Base-by-base conservation (phyloP, 2,113 vertebrate species). In the Chlorodrepanis virens region DNA sequence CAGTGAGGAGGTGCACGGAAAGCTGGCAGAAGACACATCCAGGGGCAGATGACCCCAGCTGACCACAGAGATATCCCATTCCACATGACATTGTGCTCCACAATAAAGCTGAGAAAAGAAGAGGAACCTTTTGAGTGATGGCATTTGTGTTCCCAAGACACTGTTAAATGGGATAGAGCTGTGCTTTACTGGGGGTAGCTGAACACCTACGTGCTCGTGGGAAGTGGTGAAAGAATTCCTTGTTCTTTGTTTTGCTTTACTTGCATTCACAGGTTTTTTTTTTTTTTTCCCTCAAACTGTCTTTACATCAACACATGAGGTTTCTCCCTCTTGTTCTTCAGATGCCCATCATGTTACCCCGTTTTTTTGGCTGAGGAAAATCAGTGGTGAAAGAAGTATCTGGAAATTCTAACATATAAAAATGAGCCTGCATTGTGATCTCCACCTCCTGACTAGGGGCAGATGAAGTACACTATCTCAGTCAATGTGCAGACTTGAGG, bases 31-130 rank as follows among this genome's bases (percentile, higher is more conserved):
- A 20, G 13, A 21, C 11, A 17, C 5, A 67, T 28, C 15, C 13
- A 65, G 5, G 8, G 7, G 14, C 59, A 72, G 50, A 29, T 56
- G 25, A 31, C 21, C 9, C 14, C 8, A 39, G 7, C 2, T 60
- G 45, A 53, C 47, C 12, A 45, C 23, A 75, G 29, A 68, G 9
- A 25, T 53, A 40, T 18, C 39, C 11, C 45, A 24, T 39, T 45
- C 28, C 20, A 37, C 24, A 16, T 2, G 5, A 23, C 52, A 65
- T 16, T 1, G 0, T 44, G 8, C 33, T n/a, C 23, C 6, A 12
- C 44, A 44, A 11, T 3, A 59, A 74, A 65, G 31, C 18, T 52
- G 37, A 42, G 15, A 12, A 47, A 61, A 39, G 6, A 60, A 60
- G 24, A 53, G 21, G 21, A 68, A 22, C 2, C 2, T 47, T n/a